Base-by-base conservation (phyloP, 64 coral and sea anemone species). In the Porites lutea region DNA sequence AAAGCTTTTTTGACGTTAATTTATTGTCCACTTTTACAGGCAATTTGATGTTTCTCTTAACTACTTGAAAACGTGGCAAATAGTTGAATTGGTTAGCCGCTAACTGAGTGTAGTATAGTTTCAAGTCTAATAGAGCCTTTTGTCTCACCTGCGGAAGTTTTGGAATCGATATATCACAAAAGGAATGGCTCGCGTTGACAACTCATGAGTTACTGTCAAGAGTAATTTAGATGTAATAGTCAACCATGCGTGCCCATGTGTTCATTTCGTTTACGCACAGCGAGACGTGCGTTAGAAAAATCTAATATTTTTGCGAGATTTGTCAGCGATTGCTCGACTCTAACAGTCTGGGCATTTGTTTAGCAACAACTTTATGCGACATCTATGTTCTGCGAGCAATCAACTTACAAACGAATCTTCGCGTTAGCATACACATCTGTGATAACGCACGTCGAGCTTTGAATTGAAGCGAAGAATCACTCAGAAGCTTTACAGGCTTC, bases 171-270 rank as follows among this genome's bases (percentile, higher is more conserved):
- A 84, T 21, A 69, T 84, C 47, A 84, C 46, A 68, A 69, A 37
- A 66, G 55, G 46, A 61, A 19, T 49, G 81, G 11, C 63, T 84
- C 46, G 0, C 48, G 81, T 68, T 84, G 81, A 84, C 81, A 84
- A 68, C 37, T 84, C 27, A 51, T 84, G 81, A 84, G 68, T 84
- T 68, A 68, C 61, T 84, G 81, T 84, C 62, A 84, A 69, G 69
- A 46, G 44, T 51, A 64, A 67, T 65, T 14, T 84, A 19, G 62
- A 5, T 22, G 66, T 15, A 6, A 57, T 12, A 57, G 54, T 67
- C 63, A 84, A 7, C 52, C 59, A 65, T 68, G 81, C 63, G 81
- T 84, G 63, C 2, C 73, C 44, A 67, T 81, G 78, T 81, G 22
- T 2, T 84, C 21, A 68, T 37, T 68, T 13, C 12, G 13, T 84